phyloP scores from a whole-genome alignment of 2,888 invertebrate species.

The Eupithecia dodoneata region DNA sequence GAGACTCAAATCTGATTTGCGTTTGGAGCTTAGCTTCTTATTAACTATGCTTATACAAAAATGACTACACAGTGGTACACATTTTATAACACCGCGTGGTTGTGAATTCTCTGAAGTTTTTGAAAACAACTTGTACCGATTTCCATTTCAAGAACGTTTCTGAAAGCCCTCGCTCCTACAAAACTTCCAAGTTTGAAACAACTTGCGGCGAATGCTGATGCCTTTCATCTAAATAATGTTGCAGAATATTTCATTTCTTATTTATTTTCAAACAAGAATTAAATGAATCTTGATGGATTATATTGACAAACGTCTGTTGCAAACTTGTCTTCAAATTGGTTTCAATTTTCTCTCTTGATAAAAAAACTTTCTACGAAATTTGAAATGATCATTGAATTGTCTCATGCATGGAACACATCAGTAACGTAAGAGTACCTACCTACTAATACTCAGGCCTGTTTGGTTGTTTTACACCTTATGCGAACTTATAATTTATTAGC shows the following conservation, averaged over 20 bases:
- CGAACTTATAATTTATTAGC: too few relatives aligned
- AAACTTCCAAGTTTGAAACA: constrained; percentile 9
- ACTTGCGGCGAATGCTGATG: constrained; percentile 19
- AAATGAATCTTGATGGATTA: background rate
- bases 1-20: too few relatives aligned
- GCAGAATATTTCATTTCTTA: constrained; percentile 4
- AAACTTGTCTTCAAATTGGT: background rate
- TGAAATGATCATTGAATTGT: background rate
- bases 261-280: constrained; percentile 6
- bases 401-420: background rate
- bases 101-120: background rate
- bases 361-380: background rate
- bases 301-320: background rate
- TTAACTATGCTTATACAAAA: background rate
- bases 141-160: constrained; percentile 2
- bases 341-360: background rate
- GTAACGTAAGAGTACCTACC: too few relatives aligned
- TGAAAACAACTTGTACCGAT: constrained; percentile 8
- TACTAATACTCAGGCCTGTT: too few relatives aligned
- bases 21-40: too few relatives aligned
- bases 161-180: background rate
- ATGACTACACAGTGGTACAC: background rate
- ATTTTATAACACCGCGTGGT: background rate
- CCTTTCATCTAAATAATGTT: constrained; percentile 5
- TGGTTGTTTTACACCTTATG: too few relatives aligned